Evolutionary conservation across 2,113 vertebrate genomes (phyloP).

Genomic region (Opisthocomus hoazin): DNA sequence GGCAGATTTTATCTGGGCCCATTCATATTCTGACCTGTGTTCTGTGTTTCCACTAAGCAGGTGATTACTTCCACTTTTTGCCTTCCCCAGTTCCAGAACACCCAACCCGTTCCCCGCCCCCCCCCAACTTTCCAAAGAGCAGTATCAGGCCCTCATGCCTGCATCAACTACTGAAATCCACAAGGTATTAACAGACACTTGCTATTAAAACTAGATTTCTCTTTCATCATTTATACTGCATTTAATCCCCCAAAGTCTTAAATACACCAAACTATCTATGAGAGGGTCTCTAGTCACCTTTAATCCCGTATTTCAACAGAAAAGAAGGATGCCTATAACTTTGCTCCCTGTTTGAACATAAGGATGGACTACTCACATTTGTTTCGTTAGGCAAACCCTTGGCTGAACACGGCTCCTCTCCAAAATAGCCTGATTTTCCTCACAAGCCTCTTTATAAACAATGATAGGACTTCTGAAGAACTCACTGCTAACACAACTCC

Average conservation of each 20-base stretch:
- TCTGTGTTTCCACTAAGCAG: not conserved
- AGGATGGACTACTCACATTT: not conserved
- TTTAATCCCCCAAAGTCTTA: not conserved
- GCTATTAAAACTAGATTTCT: not conserved
- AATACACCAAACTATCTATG: not conserved
- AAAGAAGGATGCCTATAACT: not conserved
- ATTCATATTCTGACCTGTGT: not conserved
- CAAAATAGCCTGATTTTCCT: not conserved
- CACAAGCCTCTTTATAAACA: not conserved
- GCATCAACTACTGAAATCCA: not conserved
- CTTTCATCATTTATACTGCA: not conserved
- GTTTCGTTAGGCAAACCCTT: not conserved
- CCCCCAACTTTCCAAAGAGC: not conserved
- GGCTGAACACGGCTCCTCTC: not conserved
- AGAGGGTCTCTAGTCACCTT: not conserved
- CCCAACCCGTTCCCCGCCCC: rapidly evolving
- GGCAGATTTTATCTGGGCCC: not conserved
- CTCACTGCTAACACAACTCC: not conserved
- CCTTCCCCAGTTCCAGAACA: not conserved
- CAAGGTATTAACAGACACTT: not conserved
- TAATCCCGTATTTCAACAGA: not conserved
- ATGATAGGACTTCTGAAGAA: not conserved
- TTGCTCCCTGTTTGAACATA: not conserved
- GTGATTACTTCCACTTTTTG: not conserved
- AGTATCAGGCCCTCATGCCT: not conserved